Evolutionary conservation across 2,113 vertebrate genomes (phyloP).

Genomic region (Vicugna pacos): DNA sequence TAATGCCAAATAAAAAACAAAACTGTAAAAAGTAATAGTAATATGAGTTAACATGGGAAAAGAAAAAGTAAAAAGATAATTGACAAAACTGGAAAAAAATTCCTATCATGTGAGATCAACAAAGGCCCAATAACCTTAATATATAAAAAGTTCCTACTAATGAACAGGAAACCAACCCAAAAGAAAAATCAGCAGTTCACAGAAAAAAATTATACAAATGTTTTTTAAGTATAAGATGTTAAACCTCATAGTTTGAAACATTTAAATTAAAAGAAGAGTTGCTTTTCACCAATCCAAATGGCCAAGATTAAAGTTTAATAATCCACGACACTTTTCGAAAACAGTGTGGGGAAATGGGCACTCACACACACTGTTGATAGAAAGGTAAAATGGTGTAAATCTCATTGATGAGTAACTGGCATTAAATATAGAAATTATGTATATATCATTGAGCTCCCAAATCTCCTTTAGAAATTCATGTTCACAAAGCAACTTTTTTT

Average conservation of each 20-base stretch:
- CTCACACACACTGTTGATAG: background rate
- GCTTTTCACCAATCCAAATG: background rate
- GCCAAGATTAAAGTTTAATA: background rate
- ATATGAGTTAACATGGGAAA: background rate
- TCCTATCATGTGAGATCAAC: background rate
- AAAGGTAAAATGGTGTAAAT: background rate
- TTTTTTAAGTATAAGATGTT: background rate
- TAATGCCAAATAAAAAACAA: background rate
- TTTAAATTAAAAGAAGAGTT: background rate
- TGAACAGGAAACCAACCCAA: background rate
- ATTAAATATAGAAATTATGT: background rate
- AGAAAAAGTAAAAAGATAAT: background rate
- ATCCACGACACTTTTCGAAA: background rate
- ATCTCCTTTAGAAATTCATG: background rate
- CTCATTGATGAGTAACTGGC: background rate
- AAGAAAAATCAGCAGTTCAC: background rate
- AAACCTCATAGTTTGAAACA: conserved; percentile 6
- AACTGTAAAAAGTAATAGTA: background rate
- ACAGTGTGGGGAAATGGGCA: background rate
- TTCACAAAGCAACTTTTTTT: background rate
- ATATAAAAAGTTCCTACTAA: background rate
- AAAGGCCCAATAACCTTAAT: background rate
- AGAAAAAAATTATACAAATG: conserved; percentile 10
- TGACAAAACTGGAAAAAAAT: background rate
- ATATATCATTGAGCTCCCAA: background rate